Evolutionary conservation across 2,888 invertebrate genomes (phyloP).

Genomic region (Elysia crispata): DNA sequence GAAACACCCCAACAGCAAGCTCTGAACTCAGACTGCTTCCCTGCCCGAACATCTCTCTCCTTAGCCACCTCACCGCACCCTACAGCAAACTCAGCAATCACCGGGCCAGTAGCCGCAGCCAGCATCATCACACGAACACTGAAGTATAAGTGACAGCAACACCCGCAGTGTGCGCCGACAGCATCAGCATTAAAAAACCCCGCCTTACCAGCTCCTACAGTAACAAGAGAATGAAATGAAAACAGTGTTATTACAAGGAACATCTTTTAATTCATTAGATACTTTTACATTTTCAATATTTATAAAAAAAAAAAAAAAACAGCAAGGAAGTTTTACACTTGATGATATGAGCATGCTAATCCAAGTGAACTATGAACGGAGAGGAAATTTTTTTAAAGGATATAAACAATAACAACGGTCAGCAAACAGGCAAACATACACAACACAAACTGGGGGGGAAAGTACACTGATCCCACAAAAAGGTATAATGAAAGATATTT

Average conservation of each 20-base stretch:
- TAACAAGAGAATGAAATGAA: conserved; percentile 52
- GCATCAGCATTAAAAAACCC: conserved; percentile 48
- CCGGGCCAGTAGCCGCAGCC: conserved; percentile 26
- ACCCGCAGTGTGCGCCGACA: conserved; percentile 43
- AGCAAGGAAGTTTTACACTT: not conserved
- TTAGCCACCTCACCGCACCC: conserved; percentile 41
- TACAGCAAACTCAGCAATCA: conserved; percentile 41
- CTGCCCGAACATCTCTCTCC: conserved; percentile 6
- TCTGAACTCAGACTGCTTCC: not conserved
- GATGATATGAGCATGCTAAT: not conserved
- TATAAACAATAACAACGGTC: not conserved
- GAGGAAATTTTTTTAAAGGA: not conserved
- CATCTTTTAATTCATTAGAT: too few species aligned
- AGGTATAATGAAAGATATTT: not conserved
- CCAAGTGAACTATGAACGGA: not conserved
- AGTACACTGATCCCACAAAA: not conserved
- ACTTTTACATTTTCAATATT: too few species aligned
- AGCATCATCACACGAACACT: conserved; percentile 11
- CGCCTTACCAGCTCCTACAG: conserved; percentile 56
- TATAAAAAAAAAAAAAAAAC: not conserved
- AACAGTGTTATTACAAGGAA: conserved; percentile 46
- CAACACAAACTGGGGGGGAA: not conserved
- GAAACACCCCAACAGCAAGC: conserved; percentile 49
- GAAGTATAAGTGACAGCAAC: conserved; percentile 34
- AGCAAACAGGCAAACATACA: not conserved